Conservation (phyloP, 2,797 vertebrate genomes). For the Masticophis lateralis region DNA sequence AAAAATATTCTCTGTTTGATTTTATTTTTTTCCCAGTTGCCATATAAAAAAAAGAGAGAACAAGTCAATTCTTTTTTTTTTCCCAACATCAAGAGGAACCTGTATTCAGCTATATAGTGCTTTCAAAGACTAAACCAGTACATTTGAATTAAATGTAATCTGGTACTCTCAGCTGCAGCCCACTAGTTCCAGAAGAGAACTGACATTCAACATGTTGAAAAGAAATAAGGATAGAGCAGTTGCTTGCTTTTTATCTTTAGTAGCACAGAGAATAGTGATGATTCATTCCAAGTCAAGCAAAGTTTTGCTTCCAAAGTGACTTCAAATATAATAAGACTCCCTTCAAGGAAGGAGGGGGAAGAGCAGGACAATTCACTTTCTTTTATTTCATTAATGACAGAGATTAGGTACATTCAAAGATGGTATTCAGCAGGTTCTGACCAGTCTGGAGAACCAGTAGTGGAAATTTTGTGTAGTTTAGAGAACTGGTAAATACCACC, state of each 20-base stretch:
- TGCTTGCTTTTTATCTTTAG: constrained; percentile 19
- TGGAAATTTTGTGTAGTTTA: too few species aligned
- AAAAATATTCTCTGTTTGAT: not conserved
- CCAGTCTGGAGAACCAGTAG: too few species aligned
- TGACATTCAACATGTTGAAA: not conserved
- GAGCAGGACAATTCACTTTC: not conserved
- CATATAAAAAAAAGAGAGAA: not conserved
- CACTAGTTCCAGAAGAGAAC: constrained; percentile 1
- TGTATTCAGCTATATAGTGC: not conserved
- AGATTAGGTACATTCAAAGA: not conserved
- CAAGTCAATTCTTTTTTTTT: constrained; percentile 20
- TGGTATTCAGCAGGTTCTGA: too few species aligned
- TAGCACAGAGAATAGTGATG: not conserved
- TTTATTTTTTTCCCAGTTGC: not conserved
- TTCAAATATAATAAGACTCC: fast-evolving
- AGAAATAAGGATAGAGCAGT: not conserved
- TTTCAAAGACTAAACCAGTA: not conserved
- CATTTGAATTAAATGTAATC: constrained; percentile 3
- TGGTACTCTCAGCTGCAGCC: not conserved
- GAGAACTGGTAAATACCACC: too few species aligned
- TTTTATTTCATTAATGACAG: constrained; percentile 10
- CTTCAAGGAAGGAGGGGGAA: not conserved
- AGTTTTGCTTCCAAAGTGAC: not conserved
- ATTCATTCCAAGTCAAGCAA: not conserved
- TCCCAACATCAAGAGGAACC: constrained; percentile 4